Evolutionary conservation across 1,140 invertebrate species (phyloP).

Genomic region (Heliconius himera): DNA sequence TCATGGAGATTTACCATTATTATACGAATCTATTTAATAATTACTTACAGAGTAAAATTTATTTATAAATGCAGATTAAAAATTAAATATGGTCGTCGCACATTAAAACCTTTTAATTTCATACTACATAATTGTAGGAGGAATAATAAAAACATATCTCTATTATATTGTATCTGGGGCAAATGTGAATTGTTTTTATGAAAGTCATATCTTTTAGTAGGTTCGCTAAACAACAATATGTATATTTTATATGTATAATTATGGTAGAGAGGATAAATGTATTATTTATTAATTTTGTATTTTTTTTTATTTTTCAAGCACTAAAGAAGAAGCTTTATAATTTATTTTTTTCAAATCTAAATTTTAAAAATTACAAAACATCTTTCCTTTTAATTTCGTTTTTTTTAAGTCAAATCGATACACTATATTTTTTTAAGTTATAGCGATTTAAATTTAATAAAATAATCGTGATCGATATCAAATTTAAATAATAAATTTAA

Average conservation of each 20-base stretch:
- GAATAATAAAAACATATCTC: slow-evolving; percentile 6
- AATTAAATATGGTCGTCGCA: neutral
- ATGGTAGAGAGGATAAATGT: neutral
- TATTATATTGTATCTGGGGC: neutral
- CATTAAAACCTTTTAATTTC: slow-evolving; percentile 6
- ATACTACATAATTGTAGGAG: neutral
- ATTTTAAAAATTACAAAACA: no score
- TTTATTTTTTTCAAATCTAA: no score
- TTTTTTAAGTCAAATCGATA: no score
- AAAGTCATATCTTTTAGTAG: neutral
- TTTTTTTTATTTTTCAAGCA: no score
- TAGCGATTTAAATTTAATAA: neutral
- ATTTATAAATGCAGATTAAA: neutral
- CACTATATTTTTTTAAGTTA: no score
- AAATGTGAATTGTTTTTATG: slow-evolving; percentile 7
- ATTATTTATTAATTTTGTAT: neutral
- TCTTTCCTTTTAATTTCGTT: no score
- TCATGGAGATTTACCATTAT: no score
- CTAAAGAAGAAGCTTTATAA: no score
- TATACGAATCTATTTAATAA: no score
- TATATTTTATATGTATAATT: neutral
- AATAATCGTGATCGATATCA: neutral
- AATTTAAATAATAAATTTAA: neutral
- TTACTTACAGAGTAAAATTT: neutral
- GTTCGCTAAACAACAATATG: slow-evolving; percentile 17